A percentile compares a stretch with the other conserved stretches of the same genome.
These are phyloP conservation scores for Nycticryphes semicollaris DNA, from an alignment of 2,113 vertebrate genomes.

Conservation along the genomic window DNA sequence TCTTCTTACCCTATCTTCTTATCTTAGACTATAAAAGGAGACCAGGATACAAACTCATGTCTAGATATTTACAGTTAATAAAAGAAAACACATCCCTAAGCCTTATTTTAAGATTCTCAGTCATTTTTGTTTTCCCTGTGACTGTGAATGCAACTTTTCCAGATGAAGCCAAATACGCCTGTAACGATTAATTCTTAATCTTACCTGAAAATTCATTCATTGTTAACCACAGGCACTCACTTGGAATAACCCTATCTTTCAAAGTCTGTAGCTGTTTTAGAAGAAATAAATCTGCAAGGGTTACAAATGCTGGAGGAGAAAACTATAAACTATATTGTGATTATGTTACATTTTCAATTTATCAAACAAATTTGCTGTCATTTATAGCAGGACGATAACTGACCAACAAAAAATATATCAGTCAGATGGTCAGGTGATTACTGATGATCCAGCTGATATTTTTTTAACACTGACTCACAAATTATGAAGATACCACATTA, in stretches of 20 bases:
- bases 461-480: background rate
- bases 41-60: background rate
- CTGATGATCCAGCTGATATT: background rate
- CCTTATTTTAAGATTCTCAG: background rate
- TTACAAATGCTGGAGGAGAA: slow-evolving; percentile 9
- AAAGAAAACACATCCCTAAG: fast-evolving
- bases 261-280: background rate
- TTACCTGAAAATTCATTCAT: background rate
- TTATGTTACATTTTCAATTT: background rate
- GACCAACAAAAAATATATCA: background rate
- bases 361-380: background rate
- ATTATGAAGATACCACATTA: background rate
- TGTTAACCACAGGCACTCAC: background rate
- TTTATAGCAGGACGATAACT: background rate
- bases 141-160: background rate
- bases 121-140: background rate
- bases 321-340: background rate
- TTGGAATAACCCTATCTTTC: background rate
- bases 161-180: background rate
- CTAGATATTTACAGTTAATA: background rate
- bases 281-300: slow-evolving; percentile 11
- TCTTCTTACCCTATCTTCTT: background rate
- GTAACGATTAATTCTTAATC: background rate
- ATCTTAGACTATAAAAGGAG: background rate
- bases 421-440: background rate